These are phyloP conservation scores for Ophioninae sp. DNA, from an alignment of 2,888 invertebrate genomes.

Conservation along the genomic window DNA sequence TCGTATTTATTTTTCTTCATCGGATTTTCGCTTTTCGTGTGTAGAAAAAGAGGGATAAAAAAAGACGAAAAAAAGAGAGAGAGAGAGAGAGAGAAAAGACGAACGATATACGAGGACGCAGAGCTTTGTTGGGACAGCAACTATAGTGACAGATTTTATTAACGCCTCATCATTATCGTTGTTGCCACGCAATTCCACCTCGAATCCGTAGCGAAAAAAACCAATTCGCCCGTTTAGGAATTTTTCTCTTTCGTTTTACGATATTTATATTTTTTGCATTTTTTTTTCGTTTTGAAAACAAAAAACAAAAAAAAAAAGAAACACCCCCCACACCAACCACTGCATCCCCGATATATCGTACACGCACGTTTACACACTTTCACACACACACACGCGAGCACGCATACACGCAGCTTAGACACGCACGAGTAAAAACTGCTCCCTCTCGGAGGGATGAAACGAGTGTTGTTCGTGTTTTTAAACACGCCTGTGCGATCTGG, in stretches of 20 bases:
- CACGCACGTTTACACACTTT: constrained; percentile 20
- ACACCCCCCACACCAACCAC: too few species aligned
- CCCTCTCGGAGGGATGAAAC: neutral
- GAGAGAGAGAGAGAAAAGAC: neutral
- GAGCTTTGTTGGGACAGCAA: constrained; percentile 4
- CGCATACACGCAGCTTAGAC: neutral
- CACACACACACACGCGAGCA: constrained; percentile 18
- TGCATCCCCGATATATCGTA: constrained; percentile 21
- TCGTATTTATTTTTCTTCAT: neutral
- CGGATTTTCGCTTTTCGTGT: constrained; percentile 3
- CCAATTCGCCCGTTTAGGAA: constrained; percentile 17
- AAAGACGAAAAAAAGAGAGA: constrained; percentile 21
- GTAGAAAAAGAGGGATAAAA: constrained; percentile 32
- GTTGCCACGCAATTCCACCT: neutral
- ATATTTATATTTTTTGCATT: neutral
- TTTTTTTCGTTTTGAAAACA: too few species aligned
- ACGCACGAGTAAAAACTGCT: neutral
- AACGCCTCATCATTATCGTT: neutral
- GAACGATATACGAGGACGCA: constrained; percentile 36
- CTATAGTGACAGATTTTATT: neutral
- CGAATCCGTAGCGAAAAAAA: constrained; percentile 35
- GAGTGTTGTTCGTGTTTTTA: constrained; percentile 11
- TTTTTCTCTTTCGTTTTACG: neutral
- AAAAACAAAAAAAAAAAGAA: constrained; percentile 26
- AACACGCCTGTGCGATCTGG: constrained; percentile 53